Evolutionary conservation across 2,888 invertebrate genomes (phyloP).

Genomic region (Steromphala cineraria): DNA sequence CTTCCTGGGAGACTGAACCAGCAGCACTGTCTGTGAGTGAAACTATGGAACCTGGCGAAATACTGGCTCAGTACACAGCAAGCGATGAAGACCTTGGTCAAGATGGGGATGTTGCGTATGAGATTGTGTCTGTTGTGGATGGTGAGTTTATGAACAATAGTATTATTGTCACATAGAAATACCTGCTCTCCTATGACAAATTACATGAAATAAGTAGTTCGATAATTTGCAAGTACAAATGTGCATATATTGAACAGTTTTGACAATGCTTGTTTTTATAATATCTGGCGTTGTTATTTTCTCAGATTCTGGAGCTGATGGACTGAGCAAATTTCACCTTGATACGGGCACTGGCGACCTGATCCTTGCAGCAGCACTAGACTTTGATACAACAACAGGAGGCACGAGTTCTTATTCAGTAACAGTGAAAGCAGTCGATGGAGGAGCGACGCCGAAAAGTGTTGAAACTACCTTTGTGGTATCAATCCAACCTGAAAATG

Average conservation of each 20-base stretch:
- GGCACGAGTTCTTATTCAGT: not conserved
- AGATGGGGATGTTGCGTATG: constrained; percentile 1
- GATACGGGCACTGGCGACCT: not conserved
- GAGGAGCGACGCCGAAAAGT: not conserved
- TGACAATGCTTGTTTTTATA: no score
- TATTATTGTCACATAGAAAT: no score
- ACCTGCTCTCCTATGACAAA: no score
- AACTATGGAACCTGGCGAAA: not conserved
- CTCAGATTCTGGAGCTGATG: no score
- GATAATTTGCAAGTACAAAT: no score
- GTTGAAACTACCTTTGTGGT: not conserved
- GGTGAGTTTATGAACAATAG: not conserved
- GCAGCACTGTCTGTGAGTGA: not conserved
- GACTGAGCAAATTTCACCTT: not conserved
- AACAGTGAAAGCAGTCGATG: not conserved
- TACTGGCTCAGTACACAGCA: not conserved
- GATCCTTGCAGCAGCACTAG: not conserved
- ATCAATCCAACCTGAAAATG: not conserved
- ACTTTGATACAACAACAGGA: not conserved
- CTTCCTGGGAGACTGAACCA: not conserved
- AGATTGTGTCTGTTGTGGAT: not conserved
- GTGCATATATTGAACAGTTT: no score
- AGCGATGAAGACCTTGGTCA: not conserved
- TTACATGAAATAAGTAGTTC: no score
- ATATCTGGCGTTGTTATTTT: no score